phyloP scores from a whole-genome alignment of 2,888 invertebrate genomes.

The Pristionchus mayeri region DNA sequence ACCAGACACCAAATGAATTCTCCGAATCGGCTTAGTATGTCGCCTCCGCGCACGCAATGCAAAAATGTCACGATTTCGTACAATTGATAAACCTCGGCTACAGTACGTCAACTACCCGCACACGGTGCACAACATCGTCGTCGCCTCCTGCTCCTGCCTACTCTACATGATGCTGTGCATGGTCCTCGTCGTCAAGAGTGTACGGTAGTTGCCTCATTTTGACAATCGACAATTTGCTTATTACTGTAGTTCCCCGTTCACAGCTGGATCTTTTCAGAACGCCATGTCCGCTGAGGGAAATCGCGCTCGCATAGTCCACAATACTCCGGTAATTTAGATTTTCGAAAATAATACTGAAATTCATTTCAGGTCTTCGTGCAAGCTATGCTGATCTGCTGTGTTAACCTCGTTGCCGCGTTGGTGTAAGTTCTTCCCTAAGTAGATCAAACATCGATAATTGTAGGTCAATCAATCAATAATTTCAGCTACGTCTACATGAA shows the following conservation, averaged over 20 bases:
- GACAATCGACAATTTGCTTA: too few species aligned
- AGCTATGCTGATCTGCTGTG: conserved; percentile 28
- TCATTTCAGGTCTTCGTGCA: conserved; percentile 26
- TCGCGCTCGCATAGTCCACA: neutral
- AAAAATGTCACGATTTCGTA: neutral
- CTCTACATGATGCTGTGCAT: conserved; percentile 25
- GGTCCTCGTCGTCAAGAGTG: conserved; percentile 22
- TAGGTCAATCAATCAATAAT: neutral
- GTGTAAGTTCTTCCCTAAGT: neutral
- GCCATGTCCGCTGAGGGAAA: neutral
- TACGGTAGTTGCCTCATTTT: conserved; percentile 4
- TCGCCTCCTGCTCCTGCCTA: conserved; percentile 24
- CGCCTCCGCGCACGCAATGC: neutral
- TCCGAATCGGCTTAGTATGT: too few species aligned
- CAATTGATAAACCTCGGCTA: neutral
- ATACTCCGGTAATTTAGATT: neutral
- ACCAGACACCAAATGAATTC: too few species aligned
- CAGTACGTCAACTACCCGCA: conserved; percentile 34
- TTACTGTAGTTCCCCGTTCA: too few species aligned
- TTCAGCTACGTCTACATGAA: conserved; percentile 33
- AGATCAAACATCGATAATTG: neutral
- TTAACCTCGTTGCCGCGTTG: conserved; percentile 10
- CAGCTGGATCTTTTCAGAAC: conserved; percentile 22
- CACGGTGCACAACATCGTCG: conserved; percentile 34
- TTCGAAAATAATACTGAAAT: neutral